A percentile compares a stretch with the other conserved stretches of the same genome.
These are phyloP conservation scores for Panagrolaimus sp. DNA, from an alignment of 1,140 invertebrate genomes.

Conservation along the genomic window DNA sequence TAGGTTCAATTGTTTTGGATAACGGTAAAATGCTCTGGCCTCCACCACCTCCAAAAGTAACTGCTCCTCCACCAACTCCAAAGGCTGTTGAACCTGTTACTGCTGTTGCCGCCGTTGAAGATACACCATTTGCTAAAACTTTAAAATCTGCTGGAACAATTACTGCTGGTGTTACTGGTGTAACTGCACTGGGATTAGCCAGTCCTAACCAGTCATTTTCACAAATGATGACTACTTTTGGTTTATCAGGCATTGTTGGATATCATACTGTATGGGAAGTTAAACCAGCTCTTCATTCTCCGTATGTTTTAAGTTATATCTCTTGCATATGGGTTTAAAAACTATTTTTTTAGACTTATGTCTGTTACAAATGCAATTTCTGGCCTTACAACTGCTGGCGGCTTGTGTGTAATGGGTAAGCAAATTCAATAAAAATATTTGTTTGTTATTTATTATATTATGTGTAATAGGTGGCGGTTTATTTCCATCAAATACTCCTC, in stretches of 20 bases:
- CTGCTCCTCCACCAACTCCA: conserved; percentile 27
- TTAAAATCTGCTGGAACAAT: conserved; percentile 69
- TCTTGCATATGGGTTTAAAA: too few relatives aligned
- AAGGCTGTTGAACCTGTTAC: conserved; percentile 35
- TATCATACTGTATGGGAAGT: conserved; percentile 88
- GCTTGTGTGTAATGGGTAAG: conserved; percentile 73
- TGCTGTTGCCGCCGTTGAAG: conserved; percentile 51
- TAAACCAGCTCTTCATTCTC: conserved; percentile 79
- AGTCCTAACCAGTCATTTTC: conserved; percentile 77
- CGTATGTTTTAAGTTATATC: too few relatives aligned
- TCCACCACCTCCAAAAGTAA: conserved; percentile 63
- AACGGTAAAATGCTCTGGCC: conserved; percentile 76
- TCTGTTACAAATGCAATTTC: conserved; percentile 86
- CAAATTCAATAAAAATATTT: too few relatives aligned
- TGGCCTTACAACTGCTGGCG: conserved; percentile 81
- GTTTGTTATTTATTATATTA: too few relatives aligned
- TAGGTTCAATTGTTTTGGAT: conserved; percentile 69
- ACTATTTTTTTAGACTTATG: too few relatives aligned
- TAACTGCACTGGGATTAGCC: conserved; percentile 69
- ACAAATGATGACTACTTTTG: conserved; percentile 78
- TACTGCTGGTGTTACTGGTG: conserved; percentile 68
- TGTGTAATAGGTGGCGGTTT: conserved; percentile 69
- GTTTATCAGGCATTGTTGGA: conserved; percentile 75
- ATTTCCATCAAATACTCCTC: conserved; percentile 66
- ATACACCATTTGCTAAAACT: conserved; percentile 62